Conservation (phyloP, 2,797 vertebrate genomes). For the Enteromius unitaeniatus region DNA sequence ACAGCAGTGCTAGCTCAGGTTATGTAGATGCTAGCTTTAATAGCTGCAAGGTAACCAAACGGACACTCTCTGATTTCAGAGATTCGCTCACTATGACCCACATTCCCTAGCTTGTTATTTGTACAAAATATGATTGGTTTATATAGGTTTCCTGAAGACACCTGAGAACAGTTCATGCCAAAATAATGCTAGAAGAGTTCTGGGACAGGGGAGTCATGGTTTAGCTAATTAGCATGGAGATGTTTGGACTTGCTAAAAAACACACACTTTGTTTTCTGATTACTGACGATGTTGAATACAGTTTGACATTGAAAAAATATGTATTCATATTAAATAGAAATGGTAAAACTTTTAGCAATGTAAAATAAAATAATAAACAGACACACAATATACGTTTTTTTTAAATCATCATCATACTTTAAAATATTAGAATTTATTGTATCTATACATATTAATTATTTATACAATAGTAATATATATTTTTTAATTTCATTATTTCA, state of each 20-base stretch:
- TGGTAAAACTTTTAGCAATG: too few species aligned
- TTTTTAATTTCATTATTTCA: neutral
- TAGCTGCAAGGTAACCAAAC: neutral
- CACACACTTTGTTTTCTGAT: too few species aligned
- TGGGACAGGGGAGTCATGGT: neutral
- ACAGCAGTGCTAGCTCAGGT: slow-evolving; percentile 10
- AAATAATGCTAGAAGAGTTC: neutral
- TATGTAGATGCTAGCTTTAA: slow-evolving; percentile 11
- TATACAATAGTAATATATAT: neutral
- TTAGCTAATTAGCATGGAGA: neutral
- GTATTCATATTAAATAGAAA: neutral
- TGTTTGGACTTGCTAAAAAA: neutral
- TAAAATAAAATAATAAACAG: too few species aligned
- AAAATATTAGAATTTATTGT: too few species aligned
- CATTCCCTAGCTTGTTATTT: neutral
- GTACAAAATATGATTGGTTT: neutral
- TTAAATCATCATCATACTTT: too few species aligned
- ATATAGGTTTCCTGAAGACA: neutral
- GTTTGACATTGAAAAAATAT: neutral
- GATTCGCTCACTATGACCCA: neutral
- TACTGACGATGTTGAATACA: neutral
- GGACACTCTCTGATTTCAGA: neutral
- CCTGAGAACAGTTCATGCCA: neutral
- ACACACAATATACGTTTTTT: too few species aligned
- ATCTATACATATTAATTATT: too few species aligned